Evolutionary conservation across 2,888 invertebrate genomes (phyloP), one percentile per base, ranked within the genome.

Genomic region (Adela reaumurella): DNA sequence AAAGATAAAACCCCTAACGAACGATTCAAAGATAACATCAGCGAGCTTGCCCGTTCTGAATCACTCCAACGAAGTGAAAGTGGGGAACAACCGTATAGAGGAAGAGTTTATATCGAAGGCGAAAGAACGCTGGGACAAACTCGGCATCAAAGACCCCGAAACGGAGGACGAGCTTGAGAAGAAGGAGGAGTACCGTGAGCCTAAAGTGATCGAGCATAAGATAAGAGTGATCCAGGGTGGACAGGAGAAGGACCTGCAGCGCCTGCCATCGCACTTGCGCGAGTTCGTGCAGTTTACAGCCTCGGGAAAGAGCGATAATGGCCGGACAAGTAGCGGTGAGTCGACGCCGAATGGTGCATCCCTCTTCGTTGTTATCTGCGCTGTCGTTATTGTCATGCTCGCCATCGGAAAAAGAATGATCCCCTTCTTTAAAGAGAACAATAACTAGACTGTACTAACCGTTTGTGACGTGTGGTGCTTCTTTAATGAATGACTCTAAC

Each of bases 71-170:
- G 74, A 79, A 49, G 61, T 66, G 17, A 76, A 71, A 60, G 68
- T 74, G 14, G 64, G 65, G 50, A 76, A 79, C 50, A 81, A 78
- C 58, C 74, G 73, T 51, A 84, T 90, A 16, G 89, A 89, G 59
- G 83, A 84, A 56, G 92, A 92, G 63, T 92, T 92, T 59, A 87
- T 92, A 64, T 83, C 81, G 28, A 87, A 84, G 59, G 91, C 92
- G 46, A 85, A 84, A 58, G 85, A 87, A 61, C 81, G 90, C 19
- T 85, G 86, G 70, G 81, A 81, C 51, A 89, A 89, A 64, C 74
- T 87, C 53, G 84, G 87, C 11, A 85, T 89, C 58, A 78, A 83
- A 50, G 87, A 88, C 63, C 84, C 84, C 19, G 83, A 85, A 58
- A 85, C 83, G 56, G 84, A 84, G 61, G 83, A 83, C 54, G 84